These are phyloP conservation scores for Drosophila anomalipes DNA, from an alignment of 2,888 invertebrate species.

Conservation along the genomic window DNA sequence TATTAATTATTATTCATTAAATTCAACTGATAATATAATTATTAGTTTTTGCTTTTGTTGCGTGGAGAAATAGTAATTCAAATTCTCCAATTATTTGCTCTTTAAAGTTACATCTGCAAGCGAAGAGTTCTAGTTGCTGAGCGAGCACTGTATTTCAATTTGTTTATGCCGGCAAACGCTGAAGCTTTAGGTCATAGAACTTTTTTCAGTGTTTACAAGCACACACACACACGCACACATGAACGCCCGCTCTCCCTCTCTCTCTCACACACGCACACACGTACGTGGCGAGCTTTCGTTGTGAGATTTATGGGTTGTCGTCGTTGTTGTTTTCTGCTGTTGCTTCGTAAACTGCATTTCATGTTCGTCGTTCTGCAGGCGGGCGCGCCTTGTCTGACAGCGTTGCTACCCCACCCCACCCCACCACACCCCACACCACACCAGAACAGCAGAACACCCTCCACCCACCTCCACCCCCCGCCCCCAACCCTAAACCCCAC, in stretches of 20 bases:
- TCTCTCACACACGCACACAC: constrained; percentile 27
- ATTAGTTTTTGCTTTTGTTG: background rate
- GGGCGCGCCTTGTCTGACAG: constrained; percentile 44
- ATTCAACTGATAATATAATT: background rate
- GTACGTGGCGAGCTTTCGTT: constrained; percentile 57
- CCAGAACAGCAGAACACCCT: background rate
- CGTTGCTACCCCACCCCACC: background rate
- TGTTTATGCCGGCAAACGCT: constrained; percentile 54
- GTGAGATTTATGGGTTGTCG: constrained; percentile 72
- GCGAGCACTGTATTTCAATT: constrained; percentile 34
- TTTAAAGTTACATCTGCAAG: background rate
- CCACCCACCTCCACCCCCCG: background rate
- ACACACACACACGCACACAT: constrained; percentile 37
- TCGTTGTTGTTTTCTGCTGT: constrained; percentile 25
- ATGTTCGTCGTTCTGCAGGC: constrained; percentile 50
- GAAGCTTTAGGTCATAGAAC: constrained; percentile 83
- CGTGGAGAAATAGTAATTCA: background rate
- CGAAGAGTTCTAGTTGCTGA: background rate
- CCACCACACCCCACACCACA: background rate
- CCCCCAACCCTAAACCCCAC: background rate
- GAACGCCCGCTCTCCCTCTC: constrained; percentile 20
- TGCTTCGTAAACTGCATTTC: constrained; percentile 65
- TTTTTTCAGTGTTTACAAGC: constrained; percentile 73
- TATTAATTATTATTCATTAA: too few relatives aligned
- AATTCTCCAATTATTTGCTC: background rate